Base-by-base conservation (phyloP, 2,888 invertebrate species). In the Drosophila tanythrix region DNA sequence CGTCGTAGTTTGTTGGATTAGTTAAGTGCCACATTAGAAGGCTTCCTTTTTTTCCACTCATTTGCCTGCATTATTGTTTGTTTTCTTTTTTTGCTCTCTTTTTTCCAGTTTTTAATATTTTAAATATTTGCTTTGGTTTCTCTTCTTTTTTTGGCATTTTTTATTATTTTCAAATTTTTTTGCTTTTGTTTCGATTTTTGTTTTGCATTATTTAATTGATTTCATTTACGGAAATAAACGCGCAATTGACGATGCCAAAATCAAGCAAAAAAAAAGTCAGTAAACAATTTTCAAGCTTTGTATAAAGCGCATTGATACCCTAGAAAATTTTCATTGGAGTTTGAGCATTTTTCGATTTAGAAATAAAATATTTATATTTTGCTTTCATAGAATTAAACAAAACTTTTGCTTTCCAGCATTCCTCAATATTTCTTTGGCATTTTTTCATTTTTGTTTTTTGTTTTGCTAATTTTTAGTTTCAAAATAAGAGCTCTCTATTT, bases 1-100 rank as follows among this genome's bases (percentile, higher is more conserved):
- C 89, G 86, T 71, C 90, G 80, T 76, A 86, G 82, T 81, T 88
- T 87, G 88, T 90, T 90, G 87, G 78, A 83, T 90, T 88, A 90
- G 87, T 79, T 90, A 87, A 90, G 90, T 87, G 87, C 63, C 71
- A 74, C 73, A 76, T 79, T 74, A 85, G 89, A 79, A 52, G 52
- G 74, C 48, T 64, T 71, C 46, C 58, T 73, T 74, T 62, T 50
- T 52, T 70, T 13, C 25, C n/a, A 36, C 50, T 25, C 36, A n/a
- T 56, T 38, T 27, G 56, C 38, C 61, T 71, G 59, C 71, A 66
- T 71, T 83, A 33, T 64, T 57, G 56, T 46, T 67, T 67, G 65
- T 35, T 43, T 59, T 55, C 35, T 52, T 60, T 43, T 31, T 73
- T 27, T 33, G 48, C 25, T 38, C 65, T 61, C 46, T 21, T 15